Percentiles rank a stretch among this genome's conserved stretches.
These are phyloP conservation scores for Prosopocoilus inquinatus DNA, from an alignment of 2,888 invertebrate genomes.

Conservation along the genomic window DNA sequence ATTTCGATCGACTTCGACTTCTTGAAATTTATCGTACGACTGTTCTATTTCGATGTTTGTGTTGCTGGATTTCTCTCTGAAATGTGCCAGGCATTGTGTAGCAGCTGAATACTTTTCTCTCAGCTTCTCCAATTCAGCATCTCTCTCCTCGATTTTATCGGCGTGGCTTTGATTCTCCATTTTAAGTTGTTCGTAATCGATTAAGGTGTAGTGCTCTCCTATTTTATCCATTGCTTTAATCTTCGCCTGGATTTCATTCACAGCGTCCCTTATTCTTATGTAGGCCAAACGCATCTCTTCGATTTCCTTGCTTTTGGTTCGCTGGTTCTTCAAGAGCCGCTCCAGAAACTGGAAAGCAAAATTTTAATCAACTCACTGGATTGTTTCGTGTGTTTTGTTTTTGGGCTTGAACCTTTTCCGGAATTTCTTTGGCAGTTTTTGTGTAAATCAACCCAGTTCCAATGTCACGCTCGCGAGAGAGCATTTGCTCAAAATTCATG, in stretches of 20 bases:
- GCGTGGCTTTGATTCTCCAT: conserved; percentile 55
- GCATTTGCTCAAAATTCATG: conserved; percentile 32
- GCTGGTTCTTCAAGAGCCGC: conserved; percentile 37
- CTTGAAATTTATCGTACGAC: conserved; percentile 27
- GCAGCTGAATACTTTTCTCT: conserved; percentile 52
- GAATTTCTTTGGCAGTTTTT: conserved; percentile 44
- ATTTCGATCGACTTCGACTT: conserved; percentile 27
- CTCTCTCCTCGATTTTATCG: conserved; percentile 58
- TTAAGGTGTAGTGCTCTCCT: conserved; percentile 53
- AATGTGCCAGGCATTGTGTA: conserved; percentile 54
- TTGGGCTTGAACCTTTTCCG: conserved; percentile 36
- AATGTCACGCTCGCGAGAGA: conserved; percentile 38
- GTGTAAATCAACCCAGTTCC: conserved; percentile 42
- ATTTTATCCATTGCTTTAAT: conserved; percentile 49
- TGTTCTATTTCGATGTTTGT: conserved; percentile 39
- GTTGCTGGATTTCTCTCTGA: conserved; percentile 55
- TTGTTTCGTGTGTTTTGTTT: neutral
- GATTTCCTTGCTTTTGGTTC: conserved; percentile 35
- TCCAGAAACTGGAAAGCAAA: conserved; percentile 31
- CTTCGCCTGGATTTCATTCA: conserved; percentile 39
- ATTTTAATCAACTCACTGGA: neutral
- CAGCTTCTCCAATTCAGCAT: conserved; percentile 53
- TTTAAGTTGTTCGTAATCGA: conserved; percentile 58
- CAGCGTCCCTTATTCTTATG: conserved; percentile 40
- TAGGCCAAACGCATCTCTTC: conserved; percentile 38